Base-by-base conservation (phyloP, 1,140 invertebrate genomes). In the Megathymus violae region DNA sequence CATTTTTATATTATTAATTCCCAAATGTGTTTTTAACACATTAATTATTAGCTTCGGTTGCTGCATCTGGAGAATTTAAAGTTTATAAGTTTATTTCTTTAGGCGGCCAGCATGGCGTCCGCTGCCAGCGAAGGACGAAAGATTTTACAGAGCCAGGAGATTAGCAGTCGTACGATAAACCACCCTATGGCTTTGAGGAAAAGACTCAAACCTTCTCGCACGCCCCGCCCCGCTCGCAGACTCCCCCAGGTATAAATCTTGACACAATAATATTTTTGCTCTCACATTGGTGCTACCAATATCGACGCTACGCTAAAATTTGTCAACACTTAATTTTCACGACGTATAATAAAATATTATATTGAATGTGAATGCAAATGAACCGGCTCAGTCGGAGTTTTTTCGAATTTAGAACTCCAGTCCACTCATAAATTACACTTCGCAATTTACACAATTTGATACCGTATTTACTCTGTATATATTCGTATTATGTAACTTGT, bases 101-200 rank as follows among this genome's bases (percentile, higher is more conserved):
- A 91, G 88, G 88, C 88, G 64, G 88, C 88, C 58, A 91, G 85
- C 54, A 80, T 88, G 79, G 86, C 82, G 11, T 89, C 88, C 48
- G 88, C 85, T 56, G 88, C 85, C 11, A 87, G 76, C 66, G 88
- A 88, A 62, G 76, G 80, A 52, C 80, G 79, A 15, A 88, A 89
- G 69, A 78, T 91, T 54, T 67, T 87, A 52, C 84, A 86, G 62
- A 88, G 64, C 31, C 83, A 87, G 67, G 83, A 89, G 27, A 70
- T 51, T 3, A 79, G 73, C 64, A 78, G 73, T 14, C 78, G 82
- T 11, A 83, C 84, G 47, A 85, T 87, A 71, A 87, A 75, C 69
- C 84, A 88, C 58, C 87, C 85, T 44, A 87, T 87, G 82, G 80
- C 82, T 1, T 52, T 89, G 44, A 72, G 87, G 7, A 88, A 87